Conservation (phyloP, 2,888 invertebrate species). For the Chorisops tibialis region DNA sequence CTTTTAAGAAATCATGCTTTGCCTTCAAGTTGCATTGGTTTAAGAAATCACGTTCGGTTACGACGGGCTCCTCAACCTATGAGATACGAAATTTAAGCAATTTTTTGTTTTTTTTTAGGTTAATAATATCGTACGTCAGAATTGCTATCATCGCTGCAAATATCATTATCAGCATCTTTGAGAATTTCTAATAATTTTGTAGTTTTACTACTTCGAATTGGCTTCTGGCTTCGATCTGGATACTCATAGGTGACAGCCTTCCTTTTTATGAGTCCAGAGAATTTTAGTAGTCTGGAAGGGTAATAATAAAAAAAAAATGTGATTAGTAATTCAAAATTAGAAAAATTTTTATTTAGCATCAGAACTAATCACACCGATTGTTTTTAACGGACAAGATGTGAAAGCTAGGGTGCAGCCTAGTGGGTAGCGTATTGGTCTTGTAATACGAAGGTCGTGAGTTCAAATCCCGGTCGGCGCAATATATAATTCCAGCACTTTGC, state of each 20-base stretch:
- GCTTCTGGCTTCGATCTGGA: conserved; percentile 24
- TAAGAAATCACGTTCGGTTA: conserved; percentile 47
- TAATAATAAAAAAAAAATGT: no score
- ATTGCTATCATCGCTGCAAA: conserved; percentile 40
- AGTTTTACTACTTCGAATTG: conserved; percentile 31
- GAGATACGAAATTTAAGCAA: conserved; percentile 7
- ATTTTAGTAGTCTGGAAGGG: conserved; percentile 42
- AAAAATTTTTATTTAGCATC: no score
- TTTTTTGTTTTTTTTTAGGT: conserved; percentile 22
- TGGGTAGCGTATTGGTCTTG: no score
- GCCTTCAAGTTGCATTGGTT: conserved; percentile 45
- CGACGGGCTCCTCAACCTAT: conserved; percentile 42
- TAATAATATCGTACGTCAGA: conserved; percentile 42
- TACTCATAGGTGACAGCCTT: no score
- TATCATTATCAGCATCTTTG: conserved; percentile 33
- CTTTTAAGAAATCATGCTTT: conserved; percentile 44
- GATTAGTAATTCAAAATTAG: no score
- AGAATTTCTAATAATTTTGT: conserved; percentile 30
- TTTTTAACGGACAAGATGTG: no score
- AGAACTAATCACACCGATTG: no score
- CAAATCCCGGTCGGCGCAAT: no score
- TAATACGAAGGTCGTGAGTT: no score
- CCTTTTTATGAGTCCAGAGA: conserved; percentile 40
- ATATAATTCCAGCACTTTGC: no score
- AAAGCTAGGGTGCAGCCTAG: no score